Conservation (phyloP, 2,113 vertebrate species). For the Xiphophorus maculatus region DNA sequence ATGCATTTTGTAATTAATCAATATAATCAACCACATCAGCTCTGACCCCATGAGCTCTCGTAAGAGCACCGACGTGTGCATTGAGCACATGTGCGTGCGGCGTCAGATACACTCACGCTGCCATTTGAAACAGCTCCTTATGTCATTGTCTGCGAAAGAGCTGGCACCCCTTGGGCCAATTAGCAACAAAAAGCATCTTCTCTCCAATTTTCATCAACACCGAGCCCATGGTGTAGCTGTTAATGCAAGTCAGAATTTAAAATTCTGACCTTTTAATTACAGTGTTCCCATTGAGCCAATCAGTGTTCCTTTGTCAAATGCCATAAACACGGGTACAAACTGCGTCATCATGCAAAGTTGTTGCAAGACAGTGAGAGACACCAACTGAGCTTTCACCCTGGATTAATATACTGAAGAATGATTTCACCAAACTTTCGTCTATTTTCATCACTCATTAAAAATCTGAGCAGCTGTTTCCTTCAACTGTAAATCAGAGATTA, state of each 20-base stretch:
- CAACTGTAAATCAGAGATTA: background rate
- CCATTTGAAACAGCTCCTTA: conserved; percentile 23
- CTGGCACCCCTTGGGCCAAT: conserved; percentile 39
- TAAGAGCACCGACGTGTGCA: conserved; percentile 26
- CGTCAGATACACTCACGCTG: conserved; percentile 9
- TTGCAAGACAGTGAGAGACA: conserved; percentile 6
- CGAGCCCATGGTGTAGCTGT: conserved; percentile 47
- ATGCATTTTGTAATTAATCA: conserved; percentile 54
- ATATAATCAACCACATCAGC: conserved; percentile 58
- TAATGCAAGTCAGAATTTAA: conserved; percentile 38
- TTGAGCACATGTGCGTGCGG: conserved; percentile 11
- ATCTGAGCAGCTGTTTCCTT: background rate
- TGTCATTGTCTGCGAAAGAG: conserved; percentile 25
- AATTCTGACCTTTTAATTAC: conserved; percentile 66
- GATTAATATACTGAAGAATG: conserved; percentile 9
- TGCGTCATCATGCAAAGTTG: conserved; percentile 16
- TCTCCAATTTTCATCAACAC: conserved; percentile 65
- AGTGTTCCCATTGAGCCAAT: conserved; percentile 59
- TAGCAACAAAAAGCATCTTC: conserved; percentile 47
- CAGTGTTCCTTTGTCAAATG: conserved; percentile 56
- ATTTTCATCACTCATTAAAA: background rate
- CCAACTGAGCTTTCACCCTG: conserved; percentile 23
- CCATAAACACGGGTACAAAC: conserved; percentile 33
- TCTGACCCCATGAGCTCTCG: conserved; percentile 44
- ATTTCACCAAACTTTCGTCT: background rate